Conservation (phyloP, 1,140 invertebrate genomes). For the Bactericera cockerelli region DNA sequence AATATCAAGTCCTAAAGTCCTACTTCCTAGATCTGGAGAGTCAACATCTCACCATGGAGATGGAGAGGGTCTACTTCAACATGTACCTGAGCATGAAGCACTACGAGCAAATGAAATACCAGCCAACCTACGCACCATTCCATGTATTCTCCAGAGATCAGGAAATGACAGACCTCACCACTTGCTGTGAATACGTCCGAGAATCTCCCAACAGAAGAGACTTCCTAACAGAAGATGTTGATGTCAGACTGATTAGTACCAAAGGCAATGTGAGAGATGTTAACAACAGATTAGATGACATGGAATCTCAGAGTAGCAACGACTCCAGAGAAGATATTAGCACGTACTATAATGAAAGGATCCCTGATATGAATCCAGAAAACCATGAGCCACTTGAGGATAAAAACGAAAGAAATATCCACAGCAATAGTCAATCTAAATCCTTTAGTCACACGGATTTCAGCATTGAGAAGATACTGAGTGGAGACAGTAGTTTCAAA, state of each 20-base stretch:
- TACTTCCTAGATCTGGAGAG: too few relatives aligned
- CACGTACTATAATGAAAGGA: background rate
- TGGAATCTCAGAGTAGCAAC: background rate
- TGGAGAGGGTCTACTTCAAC: background rate
- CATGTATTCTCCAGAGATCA: background rate
- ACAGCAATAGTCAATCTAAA: background rate
- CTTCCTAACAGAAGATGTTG: too few relatives aligned
- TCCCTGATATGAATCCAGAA: background rate
- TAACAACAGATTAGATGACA: too few relatives aligned
- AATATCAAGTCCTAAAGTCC: too few relatives aligned
- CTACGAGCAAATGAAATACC: background rate
- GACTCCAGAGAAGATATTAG: background rate
- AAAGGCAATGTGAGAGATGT: too few relatives aligned
- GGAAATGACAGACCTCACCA: background rate
- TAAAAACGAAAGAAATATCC: background rate
- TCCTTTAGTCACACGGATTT: background rate
- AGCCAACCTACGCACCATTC: background rate
- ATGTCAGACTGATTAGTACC: too few relatives aligned
- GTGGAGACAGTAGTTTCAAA: background rate
- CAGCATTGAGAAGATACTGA: background rate
- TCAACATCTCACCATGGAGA: too few relatives aligned
- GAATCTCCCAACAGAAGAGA: background rate
- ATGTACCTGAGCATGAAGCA: slow-evolving; percentile 2
- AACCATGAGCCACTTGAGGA: background rate
- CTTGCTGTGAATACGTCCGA: background rate